Conservation (phyloP, 1,140 invertebrate species). For the Oreohelix idahoensis region DNA sequence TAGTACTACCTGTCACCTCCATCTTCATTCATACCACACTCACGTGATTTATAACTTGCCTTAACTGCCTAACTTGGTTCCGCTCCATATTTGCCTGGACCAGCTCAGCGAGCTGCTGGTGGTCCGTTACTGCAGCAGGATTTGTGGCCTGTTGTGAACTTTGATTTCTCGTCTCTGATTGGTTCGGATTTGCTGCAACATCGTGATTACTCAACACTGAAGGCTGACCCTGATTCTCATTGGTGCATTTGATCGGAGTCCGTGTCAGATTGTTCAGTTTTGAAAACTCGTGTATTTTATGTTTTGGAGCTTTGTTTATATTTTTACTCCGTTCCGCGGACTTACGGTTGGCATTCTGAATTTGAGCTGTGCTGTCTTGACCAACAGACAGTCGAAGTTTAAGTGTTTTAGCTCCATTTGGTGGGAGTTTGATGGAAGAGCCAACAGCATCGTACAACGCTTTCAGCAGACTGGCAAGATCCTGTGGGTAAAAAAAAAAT, state of each 20-base stretch:
- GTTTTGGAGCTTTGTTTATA: conserved; percentile 25
- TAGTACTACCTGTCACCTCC: too few species aligned
- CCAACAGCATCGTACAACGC: conserved; percentile 92
- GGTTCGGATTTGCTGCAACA: background rate
- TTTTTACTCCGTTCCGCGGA: conserved; percentile 40
- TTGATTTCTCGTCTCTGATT: background rate
- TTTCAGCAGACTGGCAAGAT: conserved; percentile 89
- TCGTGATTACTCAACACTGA: background rate
- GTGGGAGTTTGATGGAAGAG: conserved; percentile 88
- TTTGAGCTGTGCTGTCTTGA: conserved; percentile 77
- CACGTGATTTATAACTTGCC: conserved; percentile 43
- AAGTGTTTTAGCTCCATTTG: conserved; percentile 90
- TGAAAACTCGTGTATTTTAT: conserved; percentile 53
- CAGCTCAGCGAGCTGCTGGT: conserved; percentile 86
- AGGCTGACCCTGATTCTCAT: conserved; percentile 45
- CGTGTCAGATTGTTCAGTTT: conserved; percentile 61
- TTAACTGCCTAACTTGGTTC: conserved; percentile 78
- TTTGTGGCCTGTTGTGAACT: background rate
- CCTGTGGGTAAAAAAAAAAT: conserved; percentile 74
- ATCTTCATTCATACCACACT: too few species aligned
- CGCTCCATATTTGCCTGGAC: conserved; percentile 93
- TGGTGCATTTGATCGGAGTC: conserved; percentile 57
- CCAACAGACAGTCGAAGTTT: conserved; percentile 90
- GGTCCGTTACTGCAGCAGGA: conserved; percentile 61
- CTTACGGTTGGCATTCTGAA: conserved; percentile 30